Conservation (phyloP, 2,797 vertebrate species). For the Sciurus carolinensis region DNA sequence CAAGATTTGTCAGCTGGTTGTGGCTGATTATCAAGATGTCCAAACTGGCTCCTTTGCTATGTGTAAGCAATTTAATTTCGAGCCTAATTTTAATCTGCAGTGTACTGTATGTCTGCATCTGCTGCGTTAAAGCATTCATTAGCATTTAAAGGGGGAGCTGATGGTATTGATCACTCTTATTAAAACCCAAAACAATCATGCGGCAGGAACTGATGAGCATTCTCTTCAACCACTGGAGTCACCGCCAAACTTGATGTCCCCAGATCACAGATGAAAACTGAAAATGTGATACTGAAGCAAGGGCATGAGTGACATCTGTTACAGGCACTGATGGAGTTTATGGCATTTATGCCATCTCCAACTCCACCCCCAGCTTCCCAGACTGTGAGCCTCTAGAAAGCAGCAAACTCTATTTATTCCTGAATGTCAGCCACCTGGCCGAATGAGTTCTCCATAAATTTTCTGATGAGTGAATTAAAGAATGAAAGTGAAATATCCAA, state of each 20-base stretch:
- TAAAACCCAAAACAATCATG: constrained; percentile 86
- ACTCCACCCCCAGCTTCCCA: neutral
- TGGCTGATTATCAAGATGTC: constrained; percentile 87
- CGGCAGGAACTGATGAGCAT: constrained; percentile 79
- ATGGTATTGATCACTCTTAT: constrained; percentile 88
- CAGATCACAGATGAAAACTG: neutral
- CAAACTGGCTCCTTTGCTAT: constrained; percentile 87
- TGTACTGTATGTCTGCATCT: constrained; percentile 87
- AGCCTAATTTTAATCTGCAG: constrained; percentile 88
- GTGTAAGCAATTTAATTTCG: constrained; percentile 87
- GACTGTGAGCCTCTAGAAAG: constrained; percentile 44
- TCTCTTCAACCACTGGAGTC: constrained; percentile 80
- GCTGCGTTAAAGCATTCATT: constrained; percentile 87
- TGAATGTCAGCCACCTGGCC: constrained; percentile 41
- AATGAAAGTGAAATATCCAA: constrained; percentile 18
- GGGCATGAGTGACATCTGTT: constrained; percentile 58
- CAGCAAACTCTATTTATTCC: constrained; percentile 36
- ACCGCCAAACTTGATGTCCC: constrained; percentile 70
- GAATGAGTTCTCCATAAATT: neutral
- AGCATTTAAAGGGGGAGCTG: constrained; percentile 87
- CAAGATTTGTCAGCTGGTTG: constrained; percentile 86
- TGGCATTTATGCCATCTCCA: neutral
- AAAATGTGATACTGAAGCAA: neutral
- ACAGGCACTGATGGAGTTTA: neutral
- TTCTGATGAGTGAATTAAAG: constrained; percentile 21